phyloP scores from a whole-genome alignment of 1,140 invertebrate species.

The Acromyrmex heyeri region DNA sequence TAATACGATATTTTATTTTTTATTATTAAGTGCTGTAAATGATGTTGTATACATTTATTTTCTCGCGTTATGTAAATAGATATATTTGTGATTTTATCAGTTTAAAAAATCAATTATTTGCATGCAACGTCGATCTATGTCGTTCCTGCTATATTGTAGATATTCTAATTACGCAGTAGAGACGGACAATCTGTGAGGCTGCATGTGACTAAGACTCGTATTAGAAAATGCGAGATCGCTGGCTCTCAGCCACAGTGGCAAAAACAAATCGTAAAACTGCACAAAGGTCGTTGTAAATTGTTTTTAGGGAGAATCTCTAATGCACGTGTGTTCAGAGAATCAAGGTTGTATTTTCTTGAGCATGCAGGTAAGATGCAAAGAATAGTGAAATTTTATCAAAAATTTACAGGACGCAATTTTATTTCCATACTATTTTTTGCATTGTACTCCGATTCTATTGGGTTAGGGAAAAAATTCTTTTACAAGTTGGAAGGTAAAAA shows the following conservation, averaged over 20 bases:
- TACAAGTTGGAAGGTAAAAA: no score
- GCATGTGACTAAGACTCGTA: slow-evolving; percentile 30
- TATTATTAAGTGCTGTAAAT: background rate
- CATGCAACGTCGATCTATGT: background rate
- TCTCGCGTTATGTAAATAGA: background rate
- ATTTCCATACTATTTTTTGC: background rate
- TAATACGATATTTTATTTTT: background rate
- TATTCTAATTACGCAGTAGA: slow-evolving; percentile 49
- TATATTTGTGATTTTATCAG: slow-evolving; percentile 2
- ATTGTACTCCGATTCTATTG: no score
- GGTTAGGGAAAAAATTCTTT: no score
- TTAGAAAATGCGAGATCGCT: slow-evolving; percentile 58
- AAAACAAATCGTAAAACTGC: slow-evolving; percentile 49
- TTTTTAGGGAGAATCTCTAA: background rate
- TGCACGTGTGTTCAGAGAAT: background rate
- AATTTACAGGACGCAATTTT: background rate
- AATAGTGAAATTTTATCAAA: background rate
- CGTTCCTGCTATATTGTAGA: background rate
- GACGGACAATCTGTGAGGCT: background rate
- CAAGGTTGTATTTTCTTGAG: background rate
- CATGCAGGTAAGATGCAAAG: no score
- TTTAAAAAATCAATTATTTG: background rate
- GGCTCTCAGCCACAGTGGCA: slow-evolving; percentile 41
- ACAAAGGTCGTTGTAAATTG: slow-evolving; percentile 32
- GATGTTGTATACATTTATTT: background rate